phyloP scores from a whole-genome alignment of 2,113 vertebrate species.

The Alaudala cheleensis region DNA sequence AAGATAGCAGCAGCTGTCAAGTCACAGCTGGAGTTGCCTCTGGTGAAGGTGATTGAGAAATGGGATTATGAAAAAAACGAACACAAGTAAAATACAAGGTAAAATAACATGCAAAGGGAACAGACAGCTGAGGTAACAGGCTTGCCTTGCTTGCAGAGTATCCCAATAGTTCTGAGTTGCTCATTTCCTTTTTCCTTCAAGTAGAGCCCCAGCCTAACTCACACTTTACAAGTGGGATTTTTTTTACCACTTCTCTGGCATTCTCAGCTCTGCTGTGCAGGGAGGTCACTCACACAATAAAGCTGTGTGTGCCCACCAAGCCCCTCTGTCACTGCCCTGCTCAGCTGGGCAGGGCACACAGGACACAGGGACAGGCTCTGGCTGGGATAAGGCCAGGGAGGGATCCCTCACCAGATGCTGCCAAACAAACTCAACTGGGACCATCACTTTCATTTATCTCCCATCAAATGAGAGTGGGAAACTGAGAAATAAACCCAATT shows the following conservation, averaged over 20 bases:
- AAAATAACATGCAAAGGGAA: neutral
- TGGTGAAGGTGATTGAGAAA: conserved; percentile 16
- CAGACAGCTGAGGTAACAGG: neutral
- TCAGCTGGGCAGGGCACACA: neutral
- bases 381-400: neutral
- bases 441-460: neutral
- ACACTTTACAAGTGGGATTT: no score
- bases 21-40: conserved; percentile 17
- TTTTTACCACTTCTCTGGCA: neutral
- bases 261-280: neutral
- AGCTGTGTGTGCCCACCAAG: neutral
- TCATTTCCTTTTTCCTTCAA: neutral
- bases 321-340: neutral
- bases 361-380: neutral
- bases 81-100: neutral
- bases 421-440: neutral
- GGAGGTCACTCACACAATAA: neutral
- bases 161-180: neutral
- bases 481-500: neutral
- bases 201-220: neutral
- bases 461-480: neutral
- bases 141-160: neutral
- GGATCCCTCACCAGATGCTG: neutral
- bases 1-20: conserved; percentile 24
- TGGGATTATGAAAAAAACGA: neutral